phyloP scores from a whole-genome alignment of 2,113 vertebrate species.

The Apteryx owenii region DNA sequence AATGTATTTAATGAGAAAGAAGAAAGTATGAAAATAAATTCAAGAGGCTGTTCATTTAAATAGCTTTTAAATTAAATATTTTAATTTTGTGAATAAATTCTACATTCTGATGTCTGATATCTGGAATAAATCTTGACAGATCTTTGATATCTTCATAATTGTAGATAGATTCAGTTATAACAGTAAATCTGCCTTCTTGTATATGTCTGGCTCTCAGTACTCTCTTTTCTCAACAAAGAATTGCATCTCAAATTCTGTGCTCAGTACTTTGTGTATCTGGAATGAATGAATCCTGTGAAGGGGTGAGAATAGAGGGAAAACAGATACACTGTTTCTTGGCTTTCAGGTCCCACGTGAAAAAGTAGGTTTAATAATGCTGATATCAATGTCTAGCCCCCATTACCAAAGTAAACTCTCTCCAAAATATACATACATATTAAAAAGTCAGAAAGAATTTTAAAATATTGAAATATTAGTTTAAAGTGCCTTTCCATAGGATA shows the following conservation, averaged over 20 bases:
- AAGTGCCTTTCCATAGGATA: neutral
- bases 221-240: neutral
- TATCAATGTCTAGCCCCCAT: neutral
- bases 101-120: neutral
- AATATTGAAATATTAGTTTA: neutral
- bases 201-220: neutral
- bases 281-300: neutral
- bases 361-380: neutral
- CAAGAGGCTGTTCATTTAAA: constrained; percentile 15
- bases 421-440: neutral
- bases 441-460: constrained; percentile 2
- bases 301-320: neutral
- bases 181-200: neutral
- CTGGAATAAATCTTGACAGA: neutral
- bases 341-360: neutral
- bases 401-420: neutral
- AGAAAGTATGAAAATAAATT: constrained; percentile 8
- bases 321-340: neutral
- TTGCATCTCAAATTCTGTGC: neutral
- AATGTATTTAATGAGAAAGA: constrained; percentile 8
- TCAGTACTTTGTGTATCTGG: neutral
- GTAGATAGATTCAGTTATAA: neutral
- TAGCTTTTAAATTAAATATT: constrained; percentile 16
- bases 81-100: constrained; percentile 28
- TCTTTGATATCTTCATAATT: neutral